Base-by-base conservation (phyloP, 2,113 vertebrate genomes). In the Bufo gargarizans region DNA sequence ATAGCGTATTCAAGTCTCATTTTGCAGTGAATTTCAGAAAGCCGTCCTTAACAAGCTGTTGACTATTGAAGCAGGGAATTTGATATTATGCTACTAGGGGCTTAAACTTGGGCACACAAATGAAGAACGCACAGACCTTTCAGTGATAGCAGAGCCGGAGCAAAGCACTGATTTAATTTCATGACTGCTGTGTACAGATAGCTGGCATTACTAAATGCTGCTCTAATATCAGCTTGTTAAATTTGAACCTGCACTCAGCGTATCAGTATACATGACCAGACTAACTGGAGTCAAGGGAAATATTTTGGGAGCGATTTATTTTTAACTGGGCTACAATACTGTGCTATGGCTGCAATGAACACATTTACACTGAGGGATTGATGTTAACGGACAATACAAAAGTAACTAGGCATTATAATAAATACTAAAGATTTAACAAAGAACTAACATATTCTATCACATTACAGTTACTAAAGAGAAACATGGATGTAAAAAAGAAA, bases 251-350 rank as follows among this genome's bases (percentile, higher is more conserved):
- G 93, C 92, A 94, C 93, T 93, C 95, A 94, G 94, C 93, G 92
- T 94, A 95, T 96, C 94, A 94, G 91, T 95, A 94, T 93, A 93
- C 93, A 93, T 93, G 94, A 94, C 93, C 96, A 99, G 97, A 99
- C 98, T 96, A 96, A 96, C 96, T 96, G 97, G 97, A 99, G 97
- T 97, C 97, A 94, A 94, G 92, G 92, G 92, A 95, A 96, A 96
- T 97, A 99, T 97, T 98, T 98, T 94, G 92, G 95, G 96, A 95
- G 93, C 92, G 94, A 94, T 96, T 97, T 97, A 99, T 98, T 99
- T 98, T 97, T 98, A 98, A 96, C 93, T 89, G 91, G 94, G 94
- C 94, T 93, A 92, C 91, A 95, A 96, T 94, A 93, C 92, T 91
- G 92, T 90, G 92, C 91, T 96, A 97, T 95, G 96, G 96, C 96